Conservation (phyloP, 2,113 vertebrate genomes). For the Sula dactylatra region DNA sequence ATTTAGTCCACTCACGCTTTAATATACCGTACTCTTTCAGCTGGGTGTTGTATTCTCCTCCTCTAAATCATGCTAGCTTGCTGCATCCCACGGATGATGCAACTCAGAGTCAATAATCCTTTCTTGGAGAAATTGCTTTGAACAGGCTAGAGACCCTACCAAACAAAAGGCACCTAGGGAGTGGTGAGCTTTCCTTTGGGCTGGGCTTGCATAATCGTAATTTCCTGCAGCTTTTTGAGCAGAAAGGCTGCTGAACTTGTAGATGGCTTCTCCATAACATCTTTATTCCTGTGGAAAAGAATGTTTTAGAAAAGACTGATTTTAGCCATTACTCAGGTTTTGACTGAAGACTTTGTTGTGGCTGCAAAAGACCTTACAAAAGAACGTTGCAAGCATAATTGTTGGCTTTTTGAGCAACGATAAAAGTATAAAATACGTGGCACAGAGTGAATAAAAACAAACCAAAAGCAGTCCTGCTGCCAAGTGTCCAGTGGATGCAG, state of each 20-base stretch:
- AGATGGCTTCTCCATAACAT: not conserved
- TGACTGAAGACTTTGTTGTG: not conserved
- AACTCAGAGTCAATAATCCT: not conserved
- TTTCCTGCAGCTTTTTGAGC: not conserved
- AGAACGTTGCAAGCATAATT: not conserved
- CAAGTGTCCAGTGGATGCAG: not conserved
- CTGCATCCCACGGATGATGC: not conserved
- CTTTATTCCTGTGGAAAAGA: not conserved
- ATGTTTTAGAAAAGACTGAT: not conserved
- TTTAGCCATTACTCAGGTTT: not conserved
- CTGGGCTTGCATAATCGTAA: not conserved
- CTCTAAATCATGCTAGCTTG: not conserved
- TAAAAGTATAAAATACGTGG: not conserved
- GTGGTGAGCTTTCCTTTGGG: not conserved
- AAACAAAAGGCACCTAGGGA: not conserved
- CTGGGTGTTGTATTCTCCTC: not conserved
- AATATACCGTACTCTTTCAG: not conserved
- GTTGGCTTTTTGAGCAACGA: not conserved
- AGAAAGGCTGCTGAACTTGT: not conserved
- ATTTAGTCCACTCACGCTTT: not conserved
- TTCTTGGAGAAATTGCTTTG: not conserved
- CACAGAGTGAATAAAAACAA: conserved; percentile 7
- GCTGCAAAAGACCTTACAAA: not conserved
- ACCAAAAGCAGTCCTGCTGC: not conserved
- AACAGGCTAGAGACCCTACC: not conserved